These are phyloP conservation scores for Platyscapa corneri DNA, from an alignment of 1,140 invertebrate species.

Conservation along the genomic window DNA sequence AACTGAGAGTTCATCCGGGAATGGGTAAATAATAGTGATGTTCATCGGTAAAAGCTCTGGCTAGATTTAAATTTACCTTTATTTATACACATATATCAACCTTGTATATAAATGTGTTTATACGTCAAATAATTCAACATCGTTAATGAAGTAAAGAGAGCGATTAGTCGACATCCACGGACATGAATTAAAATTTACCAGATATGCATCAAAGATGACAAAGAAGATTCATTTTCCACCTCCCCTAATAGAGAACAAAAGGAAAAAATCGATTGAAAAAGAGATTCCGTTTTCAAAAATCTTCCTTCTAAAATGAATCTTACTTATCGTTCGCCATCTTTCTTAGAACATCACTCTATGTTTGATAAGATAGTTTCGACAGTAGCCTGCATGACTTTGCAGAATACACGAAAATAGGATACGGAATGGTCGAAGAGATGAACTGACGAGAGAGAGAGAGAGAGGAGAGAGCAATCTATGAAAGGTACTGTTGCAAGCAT, in stretches of 20 bases:
- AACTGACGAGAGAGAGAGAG: background rate
- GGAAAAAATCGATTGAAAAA: background rate
- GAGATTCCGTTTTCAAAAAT: background rate
- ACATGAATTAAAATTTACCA: background rate
- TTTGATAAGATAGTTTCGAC: background rate
- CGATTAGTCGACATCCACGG: background rate
- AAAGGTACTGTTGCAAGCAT: background rate
- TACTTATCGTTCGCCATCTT: background rate
- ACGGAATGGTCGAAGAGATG: background rate
- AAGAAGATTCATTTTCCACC: background rate
- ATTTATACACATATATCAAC: background rate
- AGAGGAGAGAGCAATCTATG: constrained; percentile 43
- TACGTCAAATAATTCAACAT: background rate
- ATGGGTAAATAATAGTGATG: background rate
- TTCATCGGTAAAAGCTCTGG: background rate
- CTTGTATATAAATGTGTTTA: background rate
- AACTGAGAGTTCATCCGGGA: background rate
- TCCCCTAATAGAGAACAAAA: background rate
- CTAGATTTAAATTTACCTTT: background rate
- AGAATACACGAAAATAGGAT: background rate
- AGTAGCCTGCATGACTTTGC: background rate
- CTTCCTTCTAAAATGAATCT: background rate
- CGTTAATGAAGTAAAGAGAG: background rate
- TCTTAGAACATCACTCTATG: background rate
- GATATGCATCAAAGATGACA: background rate